A percentile compares a stretch with the other conserved stretches of the same genome.
Evolutionary conservation across 2,888 invertebrate genomes (phyloP).

Genomic region (Ormia ochracea): DNA sequence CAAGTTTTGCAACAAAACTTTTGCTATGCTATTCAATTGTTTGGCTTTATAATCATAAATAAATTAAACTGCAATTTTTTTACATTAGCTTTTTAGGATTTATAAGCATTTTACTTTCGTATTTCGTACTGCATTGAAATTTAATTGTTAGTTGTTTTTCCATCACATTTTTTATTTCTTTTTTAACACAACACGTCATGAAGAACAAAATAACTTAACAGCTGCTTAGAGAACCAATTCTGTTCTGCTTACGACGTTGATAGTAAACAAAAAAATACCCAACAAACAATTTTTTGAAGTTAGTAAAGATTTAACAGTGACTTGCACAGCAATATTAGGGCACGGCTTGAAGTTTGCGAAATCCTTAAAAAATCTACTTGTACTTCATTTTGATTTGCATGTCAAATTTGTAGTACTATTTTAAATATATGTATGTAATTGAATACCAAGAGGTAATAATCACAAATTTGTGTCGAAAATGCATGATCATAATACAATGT

Average conservation of each 20-base stretch:
- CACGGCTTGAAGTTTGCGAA: too few relatives aligned
- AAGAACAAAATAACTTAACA: background rate
- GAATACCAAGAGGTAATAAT: too few relatives aligned
- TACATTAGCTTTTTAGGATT: conserved; percentile 20
- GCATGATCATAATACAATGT: too few relatives aligned
- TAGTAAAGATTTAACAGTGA: too few relatives aligned
- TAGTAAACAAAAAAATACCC: background rate
- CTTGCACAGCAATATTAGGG: too few relatives aligned
- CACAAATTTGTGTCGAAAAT: too few relatives aligned
- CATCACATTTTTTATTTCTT: conserved; percentile 15
- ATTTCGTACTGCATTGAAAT: conserved; percentile 2
- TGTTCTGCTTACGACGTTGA: background rate
- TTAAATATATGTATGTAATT: too few relatives aligned
- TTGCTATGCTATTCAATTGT: background rate
- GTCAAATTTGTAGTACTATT: too few relatives aligned
- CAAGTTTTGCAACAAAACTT: background rate
- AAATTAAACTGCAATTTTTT: conserved; percentile 6
- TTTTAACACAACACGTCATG: conserved; percentile 41
- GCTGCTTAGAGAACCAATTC: conserved; percentile 2
- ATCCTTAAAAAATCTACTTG: too few relatives aligned
- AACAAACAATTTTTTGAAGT: background rate
- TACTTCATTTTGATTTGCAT: too few relatives aligned
- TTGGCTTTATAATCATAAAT: background rate
- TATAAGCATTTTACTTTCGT: conserved; percentile 43
- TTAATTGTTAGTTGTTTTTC: conserved; percentile 17